These are phyloP conservation scores for Symphodus melops DNA, from an alignment of 2,113 vertebrate species.

Conservation along the genomic window DNA sequence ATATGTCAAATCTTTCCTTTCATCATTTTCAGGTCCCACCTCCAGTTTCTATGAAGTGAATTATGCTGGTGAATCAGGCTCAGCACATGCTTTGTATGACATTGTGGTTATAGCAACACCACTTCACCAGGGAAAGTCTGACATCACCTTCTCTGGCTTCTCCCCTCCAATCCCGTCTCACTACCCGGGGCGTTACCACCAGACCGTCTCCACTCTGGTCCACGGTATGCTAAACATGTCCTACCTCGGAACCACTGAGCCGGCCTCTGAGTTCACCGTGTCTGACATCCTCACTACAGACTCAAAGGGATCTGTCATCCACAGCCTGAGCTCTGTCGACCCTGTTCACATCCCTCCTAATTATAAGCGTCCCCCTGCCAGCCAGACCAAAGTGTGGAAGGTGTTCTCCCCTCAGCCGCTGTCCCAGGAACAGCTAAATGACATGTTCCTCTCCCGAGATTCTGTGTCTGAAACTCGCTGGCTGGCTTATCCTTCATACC, in stretches of 20 bases:
- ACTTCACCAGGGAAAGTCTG: slow-evolving; percentile 84
- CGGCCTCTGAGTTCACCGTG: slow-evolving; percentile 74
- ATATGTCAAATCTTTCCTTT: not conserved
- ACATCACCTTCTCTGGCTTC: slow-evolving; percentile 90
- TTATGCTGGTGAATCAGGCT: slow-evolving; percentile 84
- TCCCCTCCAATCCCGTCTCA: slow-evolving; percentile 83
- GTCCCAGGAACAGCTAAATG: slow-evolving; percentile 81
- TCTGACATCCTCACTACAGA: slow-evolving; percentile 85
- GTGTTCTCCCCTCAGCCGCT: slow-evolving; percentile 85
- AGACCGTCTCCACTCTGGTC: slow-evolving; percentile 86
- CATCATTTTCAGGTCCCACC: slow-evolving; percentile 73
- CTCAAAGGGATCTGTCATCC: slow-evolving; percentile 80
- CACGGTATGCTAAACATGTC: slow-evolving; percentile 88
- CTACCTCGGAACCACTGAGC: slow-evolving; percentile 79
- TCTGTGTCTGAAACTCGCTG: slow-evolving; percentile 81
- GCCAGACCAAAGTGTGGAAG: slow-evolving; percentile 86
- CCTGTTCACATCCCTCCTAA: slow-evolving; percentile 70
- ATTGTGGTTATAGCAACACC: slow-evolving; percentile 91
- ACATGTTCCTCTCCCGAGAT: slow-evolving; percentile 88
- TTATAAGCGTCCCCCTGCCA: slow-evolving; percentile 55
- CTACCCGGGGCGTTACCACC: slow-evolving; percentile 84
- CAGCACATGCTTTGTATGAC: slow-evolving; percentile 85
- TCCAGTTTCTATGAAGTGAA: slow-evolving; percentile 85
- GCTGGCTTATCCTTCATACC: slow-evolving; percentile 90
- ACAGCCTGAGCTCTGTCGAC: slow-evolving; percentile 81